Evolutionary conservation across 2,888 invertebrate genomes (phyloP).

Genomic region (Hypsopygia costalis): DNA sequence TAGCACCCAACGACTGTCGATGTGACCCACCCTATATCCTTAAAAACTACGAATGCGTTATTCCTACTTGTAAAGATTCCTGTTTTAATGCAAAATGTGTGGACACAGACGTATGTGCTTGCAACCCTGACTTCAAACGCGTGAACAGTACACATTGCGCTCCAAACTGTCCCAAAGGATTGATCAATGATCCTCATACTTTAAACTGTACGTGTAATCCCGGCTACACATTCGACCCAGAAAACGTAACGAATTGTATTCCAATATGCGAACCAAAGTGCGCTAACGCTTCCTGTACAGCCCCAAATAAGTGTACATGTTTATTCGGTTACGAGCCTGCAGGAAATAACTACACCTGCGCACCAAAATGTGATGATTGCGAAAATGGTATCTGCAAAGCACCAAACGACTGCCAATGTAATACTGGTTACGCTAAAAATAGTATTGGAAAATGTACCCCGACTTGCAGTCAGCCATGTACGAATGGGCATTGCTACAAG

Average conservation of each 20-base stretch:
- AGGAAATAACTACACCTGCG: conserved; percentile 19
- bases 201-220: conserved; percentile 3
- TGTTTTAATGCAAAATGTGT: conserved; percentile 36
- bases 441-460: conserved; percentile 18
- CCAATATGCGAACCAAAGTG: conserved; percentile 38
- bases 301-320: conserved; percentile 50
- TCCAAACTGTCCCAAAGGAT: conserved; percentile 10
- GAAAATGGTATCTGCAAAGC: conserved; percentile 56
- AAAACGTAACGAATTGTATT: conserved; percentile 19
- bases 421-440: conserved; percentile 42
- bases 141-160: conserved; percentile 16
- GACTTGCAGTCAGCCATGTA: conserved; percentile 43
- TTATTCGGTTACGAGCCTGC: conserved; percentile 26
- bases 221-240: conserved; percentile 1
- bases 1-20: conserved; percentile 23
- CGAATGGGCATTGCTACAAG: conserved; percentile 25
- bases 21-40: conserved; percentile 24
- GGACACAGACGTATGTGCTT: conserved; percentile 11
- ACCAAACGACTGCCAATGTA: conserved; percentile 54
- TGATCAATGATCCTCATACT: conserved; percentile 2
- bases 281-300: conserved; percentile 39
- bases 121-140: conserved; percentile 3
- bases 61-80: conserved; percentile 35
- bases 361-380: conserved; percentile 23
- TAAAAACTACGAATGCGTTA: conserved; percentile 5